Conservation (phyloP, 2,797 vertebrate species). For the Zalophus californianus region DNA sequence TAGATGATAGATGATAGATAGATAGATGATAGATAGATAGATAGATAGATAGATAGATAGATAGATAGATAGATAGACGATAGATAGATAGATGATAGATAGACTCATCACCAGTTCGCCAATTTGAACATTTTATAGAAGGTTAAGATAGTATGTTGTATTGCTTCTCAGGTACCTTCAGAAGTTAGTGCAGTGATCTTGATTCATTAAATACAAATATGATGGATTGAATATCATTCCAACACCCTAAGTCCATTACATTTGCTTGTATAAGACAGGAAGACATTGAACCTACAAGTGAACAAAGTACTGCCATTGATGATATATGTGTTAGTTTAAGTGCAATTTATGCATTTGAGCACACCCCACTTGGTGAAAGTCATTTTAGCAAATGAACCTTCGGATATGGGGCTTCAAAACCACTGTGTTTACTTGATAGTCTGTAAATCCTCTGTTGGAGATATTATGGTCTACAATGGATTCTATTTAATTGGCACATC, state of each 20-base stretch:
- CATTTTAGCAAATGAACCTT: conserved; percentile 52
- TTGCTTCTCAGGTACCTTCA: background rate
- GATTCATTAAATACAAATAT: background rate
- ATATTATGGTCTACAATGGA: background rate
- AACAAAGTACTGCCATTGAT: conserved; percentile 1
- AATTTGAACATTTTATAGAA: background rate
- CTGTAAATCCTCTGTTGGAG: conserved; percentile 62
- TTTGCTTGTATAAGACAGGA: conserved; percentile 18
- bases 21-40: background rate
- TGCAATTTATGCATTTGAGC: background rate
- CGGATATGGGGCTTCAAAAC: conserved; percentile 52
- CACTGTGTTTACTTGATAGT: conserved; percentile 15
- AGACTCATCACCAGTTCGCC: background rate
- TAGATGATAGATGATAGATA: background rate
- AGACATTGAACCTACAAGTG: background rate
- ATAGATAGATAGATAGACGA: background rate
- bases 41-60: background rate
- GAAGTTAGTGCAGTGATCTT: background rate
- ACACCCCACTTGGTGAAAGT: background rate
- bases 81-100: background rate
- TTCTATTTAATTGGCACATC: conserved; percentile 71
- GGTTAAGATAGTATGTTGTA: background rate
- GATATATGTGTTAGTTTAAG: background rate
- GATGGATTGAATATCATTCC: background rate
- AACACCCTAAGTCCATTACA: background rate